Conservation (phyloP, 1,140 invertebrate species). For the Stegodyphus dumicola region DNA sequence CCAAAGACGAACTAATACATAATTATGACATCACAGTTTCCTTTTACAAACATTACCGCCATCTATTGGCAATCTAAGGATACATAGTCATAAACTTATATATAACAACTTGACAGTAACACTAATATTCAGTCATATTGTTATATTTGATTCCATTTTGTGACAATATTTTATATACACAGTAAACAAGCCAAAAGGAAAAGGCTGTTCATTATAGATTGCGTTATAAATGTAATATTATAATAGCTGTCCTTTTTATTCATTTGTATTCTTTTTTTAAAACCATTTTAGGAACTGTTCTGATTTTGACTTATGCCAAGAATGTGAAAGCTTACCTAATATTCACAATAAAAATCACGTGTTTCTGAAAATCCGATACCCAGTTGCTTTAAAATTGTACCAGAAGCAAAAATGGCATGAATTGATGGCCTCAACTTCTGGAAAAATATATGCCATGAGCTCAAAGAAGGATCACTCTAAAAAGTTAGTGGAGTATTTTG, state of each 20-base stretch:
- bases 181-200: no score
- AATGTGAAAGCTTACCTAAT: conserved; percentile 65
- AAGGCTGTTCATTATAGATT: no score
- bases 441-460: not conserved
- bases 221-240: no score
- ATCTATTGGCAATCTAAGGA: no score
- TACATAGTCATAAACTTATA: no score
- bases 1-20: no score
- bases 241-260: not conserved
- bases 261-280: conserved; percentile 1
- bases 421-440: not conserved
- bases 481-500: not conserved
- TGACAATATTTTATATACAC: no score
- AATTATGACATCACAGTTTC: no score
- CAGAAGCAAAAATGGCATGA: conserved; percentile 30
- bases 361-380: conserved; percentile 66
- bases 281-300: conserved; percentile 65
- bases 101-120: no score
- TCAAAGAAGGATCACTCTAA: conserved; percentile 23
- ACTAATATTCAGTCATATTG: no score
- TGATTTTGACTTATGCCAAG: conserved; percentile 68
- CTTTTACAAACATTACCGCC: no score
- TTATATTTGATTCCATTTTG: no score
- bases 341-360: conserved; percentile 66
- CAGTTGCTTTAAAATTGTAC: conserved; percentile 61